Percentiles rank a stretch among this genome's conserved stretches.
These are phyloP conservation scores for Timema podura DNA, from an alignment of 2,888 invertebrate genomes.

Conservation along the genomic window DNA sequence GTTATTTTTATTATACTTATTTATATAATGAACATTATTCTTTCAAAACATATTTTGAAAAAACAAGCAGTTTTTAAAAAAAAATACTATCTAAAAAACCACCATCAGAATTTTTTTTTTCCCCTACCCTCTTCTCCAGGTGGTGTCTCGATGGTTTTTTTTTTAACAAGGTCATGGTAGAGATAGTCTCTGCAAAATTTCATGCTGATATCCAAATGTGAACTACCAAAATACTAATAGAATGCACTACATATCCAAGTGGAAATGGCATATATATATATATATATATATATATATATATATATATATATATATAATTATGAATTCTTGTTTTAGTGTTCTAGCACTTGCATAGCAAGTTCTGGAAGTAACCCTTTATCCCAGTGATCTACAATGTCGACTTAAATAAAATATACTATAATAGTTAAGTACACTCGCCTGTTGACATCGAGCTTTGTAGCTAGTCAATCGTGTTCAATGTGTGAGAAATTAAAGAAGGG, in stretches of 20 bases:
- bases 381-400: no score
- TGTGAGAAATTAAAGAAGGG: no score
- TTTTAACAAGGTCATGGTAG: background rate
- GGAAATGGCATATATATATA: no score
- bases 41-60: background rate
- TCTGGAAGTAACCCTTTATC: no score
- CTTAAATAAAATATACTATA: no score
- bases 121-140: background rate
- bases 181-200: background rate
- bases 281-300: no score
- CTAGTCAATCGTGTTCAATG: no score
- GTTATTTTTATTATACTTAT: background rate
- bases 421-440: no score
- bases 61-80: background rate
- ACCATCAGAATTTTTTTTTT: background rate
- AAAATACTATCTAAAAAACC: background rate
- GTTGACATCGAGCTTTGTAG: no score
- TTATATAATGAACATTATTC: background rate
- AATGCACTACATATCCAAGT: background rate
- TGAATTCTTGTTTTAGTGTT: no score
- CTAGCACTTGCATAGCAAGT: no score
- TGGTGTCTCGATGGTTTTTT: constrained; percentile 7
- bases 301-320: no score
- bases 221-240: constrained; percentile 7
- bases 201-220: constrained; percentile 2